A percentile compares a stretch with the other conserved stretches of the same genome.
Conservation (phyloP, 2,888 invertebrate genomes). For the Aleiodes alternator region DNA sequence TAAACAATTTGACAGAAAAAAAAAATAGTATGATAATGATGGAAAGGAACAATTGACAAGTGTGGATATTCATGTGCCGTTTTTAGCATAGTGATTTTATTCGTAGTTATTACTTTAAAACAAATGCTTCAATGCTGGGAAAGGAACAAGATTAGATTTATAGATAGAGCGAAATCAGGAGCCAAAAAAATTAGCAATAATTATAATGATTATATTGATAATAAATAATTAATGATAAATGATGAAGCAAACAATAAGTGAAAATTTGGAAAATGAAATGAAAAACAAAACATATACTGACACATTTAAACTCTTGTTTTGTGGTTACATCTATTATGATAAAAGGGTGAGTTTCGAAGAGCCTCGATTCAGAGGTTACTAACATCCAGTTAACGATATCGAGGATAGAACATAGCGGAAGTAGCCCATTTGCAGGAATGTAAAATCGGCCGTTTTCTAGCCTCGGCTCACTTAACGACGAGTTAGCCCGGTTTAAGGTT, state of each 20-base stretch:
- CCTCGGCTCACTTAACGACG: no score
- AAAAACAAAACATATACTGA: not conserved
- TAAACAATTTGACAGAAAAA: constrained; percentile 31
- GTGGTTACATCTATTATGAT: no score
- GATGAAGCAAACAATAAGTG: not conserved
- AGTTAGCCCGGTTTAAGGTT: no score
- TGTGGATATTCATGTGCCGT: constrained; percentile 36
- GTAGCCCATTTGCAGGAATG: no score
- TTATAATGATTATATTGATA: constrained; percentile 33
- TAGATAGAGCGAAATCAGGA: constrained; percentile 25
- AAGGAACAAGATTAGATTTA: constrained; percentile 34
- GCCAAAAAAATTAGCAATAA: not conserved
- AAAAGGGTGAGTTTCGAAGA: no score
- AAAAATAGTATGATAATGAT: constrained; percentile 19
- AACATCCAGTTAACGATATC: no score
- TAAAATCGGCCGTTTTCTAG: no score
- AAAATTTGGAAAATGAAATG: not conserved
- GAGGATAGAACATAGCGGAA: no score
- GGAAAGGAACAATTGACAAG: constrained; percentile 21
- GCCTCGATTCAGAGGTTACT: no score
- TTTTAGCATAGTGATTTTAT: constrained; percentile 14
- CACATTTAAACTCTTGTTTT: not conserved
- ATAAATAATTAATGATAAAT: constrained; percentile 21
- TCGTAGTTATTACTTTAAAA: not conserved
- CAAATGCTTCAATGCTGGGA: constrained; percentile 28